Conservation (phyloP, 2,888 invertebrate genomes). For the Archips crataeganus region DNA sequence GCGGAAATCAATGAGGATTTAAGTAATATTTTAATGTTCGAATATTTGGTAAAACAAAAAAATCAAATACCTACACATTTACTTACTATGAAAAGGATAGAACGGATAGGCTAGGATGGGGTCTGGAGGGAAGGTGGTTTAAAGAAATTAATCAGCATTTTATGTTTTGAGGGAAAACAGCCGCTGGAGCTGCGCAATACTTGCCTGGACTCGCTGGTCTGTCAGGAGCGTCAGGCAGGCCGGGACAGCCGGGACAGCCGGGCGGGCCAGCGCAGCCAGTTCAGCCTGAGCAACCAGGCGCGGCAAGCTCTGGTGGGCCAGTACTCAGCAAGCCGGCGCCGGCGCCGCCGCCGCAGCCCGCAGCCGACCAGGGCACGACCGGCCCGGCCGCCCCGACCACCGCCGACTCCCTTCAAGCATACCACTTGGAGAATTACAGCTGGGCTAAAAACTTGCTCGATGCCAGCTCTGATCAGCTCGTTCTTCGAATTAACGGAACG, state of each 20-base stretch:
- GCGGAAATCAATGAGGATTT: too few species aligned
- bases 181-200: not conserved
- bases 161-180: constrained; percentile 4
- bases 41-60: too few species aligned
- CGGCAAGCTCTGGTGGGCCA: not conserved
- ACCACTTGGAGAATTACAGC: constrained; percentile 59
- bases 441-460: constrained; percentile 64
- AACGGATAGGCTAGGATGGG: too few species aligned
- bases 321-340: not conserved
- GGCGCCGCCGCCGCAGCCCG: not conserved
- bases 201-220: not conserved
- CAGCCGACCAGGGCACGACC: constrained; percentile 6
- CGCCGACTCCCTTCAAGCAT: constrained; percentile 47
- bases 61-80: too few species aligned
- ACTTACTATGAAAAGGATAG: too few species aligned
- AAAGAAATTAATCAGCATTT: constrained; percentile 9
- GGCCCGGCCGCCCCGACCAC: constrained; percentile 1
- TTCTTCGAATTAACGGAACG: constrained; percentile 59
- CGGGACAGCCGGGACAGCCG: not conserved
- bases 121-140: too few species aligned
- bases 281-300: not conserved
- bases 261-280: not conserved
- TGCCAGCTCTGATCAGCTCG: constrained; percentile 52
- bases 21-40: too few species aligned
- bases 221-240: not conserved